phyloP scores from a whole-genome alignment of 2,113 vertebrate species.

The Myrmecobius fasciatus region DNA sequence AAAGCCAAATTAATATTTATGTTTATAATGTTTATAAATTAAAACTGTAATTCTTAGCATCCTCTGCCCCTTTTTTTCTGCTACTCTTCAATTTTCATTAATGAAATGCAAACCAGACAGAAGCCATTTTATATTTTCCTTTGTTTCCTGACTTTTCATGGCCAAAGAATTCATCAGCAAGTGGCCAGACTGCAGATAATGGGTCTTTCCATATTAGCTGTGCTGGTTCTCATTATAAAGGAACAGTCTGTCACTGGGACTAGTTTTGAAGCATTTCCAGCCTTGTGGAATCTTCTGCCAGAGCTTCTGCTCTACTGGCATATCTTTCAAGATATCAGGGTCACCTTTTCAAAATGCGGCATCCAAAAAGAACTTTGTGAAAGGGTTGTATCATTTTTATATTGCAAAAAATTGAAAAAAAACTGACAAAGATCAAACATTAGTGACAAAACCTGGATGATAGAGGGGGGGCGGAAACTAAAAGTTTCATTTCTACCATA shows the following conservation, averaged over 20 bases:
- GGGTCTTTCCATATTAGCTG: not conserved
- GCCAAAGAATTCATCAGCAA: slow-evolving; percentile 6
- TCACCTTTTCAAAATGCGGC: not conserved
- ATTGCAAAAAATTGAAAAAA: not conserved
- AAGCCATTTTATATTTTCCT: not conserved
- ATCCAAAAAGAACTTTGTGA: not conserved
- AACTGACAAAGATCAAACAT: not conserved
- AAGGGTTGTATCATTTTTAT: not conserved
- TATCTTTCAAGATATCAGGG: not conserved
- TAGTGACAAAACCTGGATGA: not conserved
- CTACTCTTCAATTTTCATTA: not conserved
- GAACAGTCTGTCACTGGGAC: not conserved
- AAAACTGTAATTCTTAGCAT: not conserved
- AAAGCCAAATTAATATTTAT: not conserved
- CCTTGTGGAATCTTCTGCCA: not conserved
- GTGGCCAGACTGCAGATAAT: not conserved
- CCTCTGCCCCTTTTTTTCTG: not conserved
- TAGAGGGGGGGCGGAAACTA: not conserved
- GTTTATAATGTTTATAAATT: not conserved
- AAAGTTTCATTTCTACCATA: not conserved
- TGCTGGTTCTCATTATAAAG: not conserved
- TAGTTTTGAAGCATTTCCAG: not conserved
- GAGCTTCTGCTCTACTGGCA: not conserved
- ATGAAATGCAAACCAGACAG: not conserved
- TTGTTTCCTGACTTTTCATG: not conserved